Evolutionary conservation across 1,140 invertebrate genomes (phyloP), one percentile per base, ranked within the genome.

Genomic region (Drosophila punjabiensis): DNA sequence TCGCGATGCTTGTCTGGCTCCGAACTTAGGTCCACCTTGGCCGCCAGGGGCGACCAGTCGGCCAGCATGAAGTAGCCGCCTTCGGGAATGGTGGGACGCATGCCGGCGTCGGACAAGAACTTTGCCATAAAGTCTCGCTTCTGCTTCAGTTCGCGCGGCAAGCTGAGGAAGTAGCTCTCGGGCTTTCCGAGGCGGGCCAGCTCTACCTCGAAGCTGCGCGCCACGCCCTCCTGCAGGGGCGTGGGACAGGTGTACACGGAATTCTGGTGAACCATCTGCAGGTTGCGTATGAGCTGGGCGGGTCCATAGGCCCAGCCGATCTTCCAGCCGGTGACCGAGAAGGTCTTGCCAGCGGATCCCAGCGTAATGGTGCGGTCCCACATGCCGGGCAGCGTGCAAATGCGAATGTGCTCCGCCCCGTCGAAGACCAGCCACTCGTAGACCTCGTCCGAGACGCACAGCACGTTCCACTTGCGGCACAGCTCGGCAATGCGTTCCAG

Each of bases 241-340:
- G 99, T 99, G 6, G 95, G 94, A 89, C 96, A 98, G 1, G 97
- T 98, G 89, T 99, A 99, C 1, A 99, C 96, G 81, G 96, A 96
- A 94, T 99, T 99, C 93, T 99, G 98, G 94, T 99, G 98, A 14
- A 99, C 96, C 61, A 97, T 95, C 93, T 97, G 96, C 24, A 98
- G 93, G 82, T 98, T 97, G 32, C 94, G 93, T 68, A 99, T 96
- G 5, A 99, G 94, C 80, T 96, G 94, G 8, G 95, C 95, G 3
- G 98, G 97, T 5, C 97, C 98, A 93, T 99, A 98, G 2, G 97
- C 97, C 99, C 99, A 99, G n/a, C 99, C 98, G 9, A 96, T 95
- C 94, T 98, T 99, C 98, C 98, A 99, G 5, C 99, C 99, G 7
- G 99, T 99, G 6, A 98, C 98, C 79, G 97, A 98, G 93, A 99